Conservation (phyloP, 2,888 invertebrate genomes). For the Gymnocheta viridis region DNA sequence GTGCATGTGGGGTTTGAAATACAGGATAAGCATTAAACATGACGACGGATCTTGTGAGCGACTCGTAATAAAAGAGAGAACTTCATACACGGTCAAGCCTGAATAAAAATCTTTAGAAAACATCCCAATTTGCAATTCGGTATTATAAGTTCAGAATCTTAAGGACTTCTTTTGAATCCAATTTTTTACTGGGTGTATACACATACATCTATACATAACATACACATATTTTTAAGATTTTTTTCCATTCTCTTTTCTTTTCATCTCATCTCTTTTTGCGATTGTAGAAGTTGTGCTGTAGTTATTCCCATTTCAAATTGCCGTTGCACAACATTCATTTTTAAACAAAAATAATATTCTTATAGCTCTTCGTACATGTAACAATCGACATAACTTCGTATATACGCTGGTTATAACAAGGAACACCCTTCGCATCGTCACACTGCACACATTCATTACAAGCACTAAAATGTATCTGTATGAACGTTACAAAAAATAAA, state of each 20-base stretch:
- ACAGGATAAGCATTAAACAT: no score
- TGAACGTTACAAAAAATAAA: neutral
- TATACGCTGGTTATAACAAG: neutral
- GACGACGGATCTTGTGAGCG: no score
- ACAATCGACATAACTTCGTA: constrained; percentile 36
- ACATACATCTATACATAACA: neutral
- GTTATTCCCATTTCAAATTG: constrained; percentile 50
- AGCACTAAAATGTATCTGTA: neutral
- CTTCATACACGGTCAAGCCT: no score
- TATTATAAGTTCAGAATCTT: no score
- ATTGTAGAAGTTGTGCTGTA: constrained; percentile 14
- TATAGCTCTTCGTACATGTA: constrained; percentile 26
- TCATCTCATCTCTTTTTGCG: constrained; percentile 11
- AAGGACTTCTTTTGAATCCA: no score
- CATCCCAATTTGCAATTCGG: no score
- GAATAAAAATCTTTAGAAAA: no score
- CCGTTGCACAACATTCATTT: constrained; percentile 59
- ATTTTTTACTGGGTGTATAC: no score
- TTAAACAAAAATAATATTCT: constrained; percentile 43
- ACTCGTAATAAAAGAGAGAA: no score
- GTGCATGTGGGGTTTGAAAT: no score
- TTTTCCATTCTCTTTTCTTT: constrained; percentile 17
- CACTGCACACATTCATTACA: constrained; percentile 3
- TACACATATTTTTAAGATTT: constrained; percentile 36
- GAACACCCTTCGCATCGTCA: neutral